Base-by-base conservation (phyloP, 2,888 invertebrate genomes). In the Rhingia rostrata region DNA sequence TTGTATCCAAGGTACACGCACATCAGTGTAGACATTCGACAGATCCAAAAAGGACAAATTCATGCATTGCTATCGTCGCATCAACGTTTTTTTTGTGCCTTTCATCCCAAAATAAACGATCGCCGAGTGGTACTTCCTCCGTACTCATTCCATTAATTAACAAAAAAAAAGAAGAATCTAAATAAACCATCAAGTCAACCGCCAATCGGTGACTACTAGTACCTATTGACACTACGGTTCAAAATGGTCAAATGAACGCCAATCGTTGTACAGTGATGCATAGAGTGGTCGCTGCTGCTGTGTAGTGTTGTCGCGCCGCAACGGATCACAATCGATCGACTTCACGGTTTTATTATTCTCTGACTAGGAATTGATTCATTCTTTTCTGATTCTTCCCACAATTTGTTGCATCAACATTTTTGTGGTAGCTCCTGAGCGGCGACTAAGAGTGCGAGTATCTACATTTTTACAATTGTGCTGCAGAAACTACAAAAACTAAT, bases 171-270 rank as follows among this genome's bases (percentile, higher is more conserved):
- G 7, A 58, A 61, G 10, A 61, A 66, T 58, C 67, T 69, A 69
- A 74, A 83, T 79, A 58, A 78, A 83, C 66, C 75, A 41, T 56
- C 54, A 64, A 64, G 63, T 30, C 54, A 39, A 73, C 53, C 41
- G 53, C 49, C 74, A 56, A 69, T 70, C 45, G 56, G 45, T 69
- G 63, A 47, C 32, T 66, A 43, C 70, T 75, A 70, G 74, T 70
- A 60, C 80, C 84, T 80, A 84, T 84, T 80, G 84, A 84, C 84
- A 84, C 74, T 43, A 39, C 32, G 56, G 84, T 74, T 84, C 74
- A 66, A 69, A 84, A 35, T 70, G 70, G 84, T 69, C 69, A 79
- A 84, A 64, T 74, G 60, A 75, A 66, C 64, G 41, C 45, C 74
- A 69, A 84, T 66, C 33, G 66, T 49, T 14, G 56, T n/a, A 77